Evolutionary conservation across 1,140 invertebrate species (phyloP).

Genomic region (Heliothis virescens): DNA sequence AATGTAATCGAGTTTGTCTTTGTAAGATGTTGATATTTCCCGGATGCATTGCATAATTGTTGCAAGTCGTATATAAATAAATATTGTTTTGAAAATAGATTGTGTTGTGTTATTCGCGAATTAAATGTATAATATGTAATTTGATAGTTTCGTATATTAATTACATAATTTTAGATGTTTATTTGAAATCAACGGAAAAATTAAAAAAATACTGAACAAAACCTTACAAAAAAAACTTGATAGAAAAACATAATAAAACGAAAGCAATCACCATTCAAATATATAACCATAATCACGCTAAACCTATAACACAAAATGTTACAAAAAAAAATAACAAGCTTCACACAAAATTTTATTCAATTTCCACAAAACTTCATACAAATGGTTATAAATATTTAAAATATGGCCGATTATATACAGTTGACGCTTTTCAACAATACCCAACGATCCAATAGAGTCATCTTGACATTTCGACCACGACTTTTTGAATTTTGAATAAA

Average conservation of each 20-base stretch:
- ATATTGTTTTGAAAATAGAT: conserved; percentile 12
- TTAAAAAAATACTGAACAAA: not conserved
- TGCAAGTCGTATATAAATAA: not conserved
- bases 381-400: conserved; percentile 58
- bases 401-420: conserved; percentile 52
- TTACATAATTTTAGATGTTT: not conserved
- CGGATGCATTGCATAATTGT: conserved; percentile 32
- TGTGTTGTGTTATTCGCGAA: not conserved
- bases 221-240: not conserved
- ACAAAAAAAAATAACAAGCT: not conserved
- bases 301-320: conserved; percentile 26
- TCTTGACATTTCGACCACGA: conserved; percentile 50
- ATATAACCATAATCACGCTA: conserved; percentile 20
- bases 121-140: not conserved
- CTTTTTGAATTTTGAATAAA: conserved; percentile 52
- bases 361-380: conserved; percentile 17
- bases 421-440: conserved; percentile 53
- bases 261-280: conserved; percentile 24
- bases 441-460: conserved; percentile 55
- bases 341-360: conserved; percentile 42
- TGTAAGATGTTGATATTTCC: conserved; percentile 34
- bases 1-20: conserved; percentile 27
- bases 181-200: not conserved
- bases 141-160: not conserved
- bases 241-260: not conserved